Conservation (phyloP, 1,140 invertebrate species). For the Megathymus violae region DNA sequence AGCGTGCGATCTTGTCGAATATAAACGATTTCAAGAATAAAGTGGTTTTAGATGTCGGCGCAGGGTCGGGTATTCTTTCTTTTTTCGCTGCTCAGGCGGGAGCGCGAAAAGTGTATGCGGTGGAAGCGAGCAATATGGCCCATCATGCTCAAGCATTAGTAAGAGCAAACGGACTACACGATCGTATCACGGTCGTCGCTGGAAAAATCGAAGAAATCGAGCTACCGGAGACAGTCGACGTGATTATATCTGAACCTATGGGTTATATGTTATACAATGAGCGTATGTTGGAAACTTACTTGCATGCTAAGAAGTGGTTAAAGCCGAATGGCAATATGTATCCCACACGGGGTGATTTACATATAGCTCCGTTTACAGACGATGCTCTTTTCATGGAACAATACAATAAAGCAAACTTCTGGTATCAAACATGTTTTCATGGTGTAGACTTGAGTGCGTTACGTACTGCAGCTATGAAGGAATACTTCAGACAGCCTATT, state of each 20-base stretch:
- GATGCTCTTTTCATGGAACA: slow-evolving; percentile 99
- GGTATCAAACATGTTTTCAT: slow-evolving; percentile 99
- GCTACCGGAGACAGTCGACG: slow-evolving; percentile 96
- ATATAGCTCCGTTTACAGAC: slow-evolving; percentile 99
- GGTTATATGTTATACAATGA: slow-evolving; percentile 99
- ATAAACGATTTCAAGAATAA: slow-evolving; percentile 95
- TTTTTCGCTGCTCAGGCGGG: slow-evolving; percentile 99
- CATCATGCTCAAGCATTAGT: slow-evolving; percentile 97
- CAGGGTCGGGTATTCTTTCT: slow-evolving; percentile 98
- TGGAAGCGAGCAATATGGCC: slow-evolving; percentile 99
- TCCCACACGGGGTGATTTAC: slow-evolving; percentile 97
- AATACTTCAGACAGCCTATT: slow-evolving; percentile 99
- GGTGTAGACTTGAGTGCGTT: slow-evolving; percentile 96
- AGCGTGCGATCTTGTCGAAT: slow-evolving; percentile 97
- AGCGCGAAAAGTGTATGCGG: slow-evolving; percentile 98
- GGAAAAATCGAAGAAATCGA: slow-evolving; percentile 99
- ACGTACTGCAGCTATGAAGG: slow-evolving; percentile 96
- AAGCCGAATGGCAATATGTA: slow-evolving; percentile 97
- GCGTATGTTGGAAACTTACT: slow-evolving; percentile 99
- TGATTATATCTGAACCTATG: slow-evolving; percentile 99
- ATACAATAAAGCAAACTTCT: slow-evolving; percentile 99
- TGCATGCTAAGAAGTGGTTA: slow-evolving; percentile 99
- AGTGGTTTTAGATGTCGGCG: slow-evolving; percentile 98
- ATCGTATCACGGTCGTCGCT: slow-evolving; percentile 95
- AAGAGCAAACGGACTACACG: slow-evolving; percentile 93